Base-by-base conservation (phyloP, 2,797 vertebrate species). In the Arrhamphus sclerolepis region DNA sequence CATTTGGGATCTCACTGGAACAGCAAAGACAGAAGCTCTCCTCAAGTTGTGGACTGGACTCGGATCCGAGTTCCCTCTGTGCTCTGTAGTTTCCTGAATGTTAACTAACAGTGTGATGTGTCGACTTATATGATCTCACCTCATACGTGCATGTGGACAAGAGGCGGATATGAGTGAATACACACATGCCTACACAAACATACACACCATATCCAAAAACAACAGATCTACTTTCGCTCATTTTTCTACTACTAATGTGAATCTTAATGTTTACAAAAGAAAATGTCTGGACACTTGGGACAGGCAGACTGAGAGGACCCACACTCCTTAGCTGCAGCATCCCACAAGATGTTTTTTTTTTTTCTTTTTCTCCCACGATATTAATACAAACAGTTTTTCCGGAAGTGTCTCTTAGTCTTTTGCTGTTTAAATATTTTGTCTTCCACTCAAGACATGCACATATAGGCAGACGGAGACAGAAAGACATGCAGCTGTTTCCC, bases 231-330 rank as follows among this genome's bases (percentile, higher is more conserved):
- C 21, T 48, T 48, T 44, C 44, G 42, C 43, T 50, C 62, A 55
- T 59, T 46, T 75, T 74, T 81, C 74, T 73, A 72, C 54, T 77
- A 63, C 67, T 80, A 85, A 84, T 86, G 85, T 88, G 79, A 89
- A 87, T 81, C 70, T 77, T 80, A 86, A 80, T 89, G 84, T 91
- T 92, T 90, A 91, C 89, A 89, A 62, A 60, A 71, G 51, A 61
- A 39, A 38, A 21, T 60, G 55, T 42, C 67, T 72, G 67, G 67
- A 70, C 46, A 16, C 13, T 49, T 50, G 28, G n/a, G 28, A 71
- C 5, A 34, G 58, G 69, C 40, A 61, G 67, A 26, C 24, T 39
- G 54, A 16, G 54, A 11, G 62, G 46, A 53, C 29, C 19, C 38
- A 0, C 39, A 46, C 41, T 43, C 51, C 55, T 42, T 22, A 55